Evolutionary conservation across 2,797 vertebrate species (phyloP), one percentile per base, ranked within the genome.

Genomic region (Rhabdomys pumilio): DNA sequence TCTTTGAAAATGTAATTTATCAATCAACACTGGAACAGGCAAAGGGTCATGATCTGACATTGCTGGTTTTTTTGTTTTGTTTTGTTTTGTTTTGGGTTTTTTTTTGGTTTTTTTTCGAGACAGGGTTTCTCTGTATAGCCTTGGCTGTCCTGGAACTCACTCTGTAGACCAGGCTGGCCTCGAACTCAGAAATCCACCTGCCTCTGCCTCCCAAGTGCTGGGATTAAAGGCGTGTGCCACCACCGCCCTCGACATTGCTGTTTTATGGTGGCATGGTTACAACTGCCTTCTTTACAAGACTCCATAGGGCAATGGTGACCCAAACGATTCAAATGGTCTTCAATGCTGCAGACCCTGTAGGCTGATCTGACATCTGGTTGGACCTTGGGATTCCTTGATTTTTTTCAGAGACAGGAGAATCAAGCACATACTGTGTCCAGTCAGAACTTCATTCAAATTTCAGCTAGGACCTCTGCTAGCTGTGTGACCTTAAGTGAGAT

Each of bases 201-300:
- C 38, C 38, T 38, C 38, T 38, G 38, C 38, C 38, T 38, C 38
- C 38, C 38, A 38, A 38, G 38, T 38, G 38, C 38, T 38, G 38
- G 38, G 38, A 38, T 38, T 38, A 38, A 38, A 38, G 38, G 38
- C 38, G 38, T 38, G 38, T 38, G 38, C 38, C 38, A 38, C 38
- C 38, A 38, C 38, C 38, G 38, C 38, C 38, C 2, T 2, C 38
- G 97, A 97, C 97, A 63, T 98, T 97, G 90, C 1, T 95, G 96
- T 97, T 98, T 97, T 97, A 96, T 95, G 89, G 44, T 1, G 80
- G 96, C 17, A 0, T 63, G 34, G 94, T 97, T 98, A 97, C 97
- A 97, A 97, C 96, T 92, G 94, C 76, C n/a, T 96, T 97, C 94
- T 98, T 97, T 94, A 90, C 31, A n/a, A 97, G 83, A 89, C 95